Conservation (phyloP, 2,113 vertebrate species). For the Scomber japonicus region DNA sequence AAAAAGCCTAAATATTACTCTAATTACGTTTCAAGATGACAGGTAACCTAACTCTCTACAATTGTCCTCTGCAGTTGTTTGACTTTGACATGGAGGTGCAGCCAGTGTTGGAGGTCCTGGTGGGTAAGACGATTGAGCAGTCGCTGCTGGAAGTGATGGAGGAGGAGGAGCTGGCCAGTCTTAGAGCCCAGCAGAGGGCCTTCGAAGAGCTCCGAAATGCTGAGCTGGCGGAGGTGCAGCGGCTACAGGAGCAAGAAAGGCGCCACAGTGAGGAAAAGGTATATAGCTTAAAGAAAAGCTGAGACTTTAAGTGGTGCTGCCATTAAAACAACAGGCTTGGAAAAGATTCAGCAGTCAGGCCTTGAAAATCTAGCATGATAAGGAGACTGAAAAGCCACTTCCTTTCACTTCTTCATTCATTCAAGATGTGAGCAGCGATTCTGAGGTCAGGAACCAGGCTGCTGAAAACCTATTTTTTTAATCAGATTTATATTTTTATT, state of each 20-base stretch:
- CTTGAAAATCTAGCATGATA: too few species aligned
- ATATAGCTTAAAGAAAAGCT: too few species aligned
- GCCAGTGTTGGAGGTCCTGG: conserved; percentile 91
- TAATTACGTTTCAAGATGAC: too few species aligned
- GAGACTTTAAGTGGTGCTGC: too few species aligned
- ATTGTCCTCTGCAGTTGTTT: conserved; percentile 88
- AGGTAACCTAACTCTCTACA: background rate
- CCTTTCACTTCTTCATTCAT: too few species aligned
- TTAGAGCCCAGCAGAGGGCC: conserved; percentile 83
- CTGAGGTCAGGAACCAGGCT: too few species aligned
- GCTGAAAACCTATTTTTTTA: too few species aligned
- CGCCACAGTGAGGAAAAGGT: conserved; percentile 88
- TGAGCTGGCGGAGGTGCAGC: conserved; percentile 91
- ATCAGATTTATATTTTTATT: too few species aligned
- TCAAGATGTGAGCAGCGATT: too few species aligned
- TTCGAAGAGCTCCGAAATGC: conserved; percentile 87
- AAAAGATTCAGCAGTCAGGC: too few species aligned
- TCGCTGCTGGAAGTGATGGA: conserved; percentile 94
- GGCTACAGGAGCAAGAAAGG: conserved; percentile 92
- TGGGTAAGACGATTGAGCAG: conserved; percentile 95
- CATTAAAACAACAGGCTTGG: too few species aligned
- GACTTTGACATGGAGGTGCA: conserved; percentile 95
- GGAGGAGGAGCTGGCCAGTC: conserved; percentile 92
- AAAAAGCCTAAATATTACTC: background rate
- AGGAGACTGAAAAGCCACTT: too few species aligned